phyloP scores from a whole-genome alignment of 1,140 invertebrate genomes.

The Eubasilissa regina region DNA sequence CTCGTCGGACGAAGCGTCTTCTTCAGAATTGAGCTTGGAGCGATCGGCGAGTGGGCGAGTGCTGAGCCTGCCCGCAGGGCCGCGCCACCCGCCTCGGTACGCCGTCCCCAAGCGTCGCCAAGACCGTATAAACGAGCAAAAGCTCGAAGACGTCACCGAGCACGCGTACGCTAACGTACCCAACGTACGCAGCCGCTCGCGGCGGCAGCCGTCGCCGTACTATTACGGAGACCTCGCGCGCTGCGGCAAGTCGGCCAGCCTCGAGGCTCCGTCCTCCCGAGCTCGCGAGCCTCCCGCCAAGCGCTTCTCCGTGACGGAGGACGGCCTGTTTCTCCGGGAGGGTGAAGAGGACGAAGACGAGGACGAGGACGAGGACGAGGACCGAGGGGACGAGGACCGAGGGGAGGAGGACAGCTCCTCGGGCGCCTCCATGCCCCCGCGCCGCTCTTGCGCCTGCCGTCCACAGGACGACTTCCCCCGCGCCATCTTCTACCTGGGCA shows the following conservation, averaged over 20 bases:
- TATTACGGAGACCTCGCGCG: constrained; percentile 81
- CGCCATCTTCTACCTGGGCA: constrained; percentile 76
- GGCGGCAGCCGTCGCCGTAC: constrained; percentile 83
- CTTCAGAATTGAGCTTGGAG: constrained; percentile 64
- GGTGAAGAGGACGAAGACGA: constrained; percentile 65
- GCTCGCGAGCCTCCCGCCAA: constrained; percentile 71
- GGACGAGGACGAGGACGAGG: constrained; percentile 65
- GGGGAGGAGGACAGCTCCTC: constrained; percentile 68
- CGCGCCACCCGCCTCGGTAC: constrained; percentile 44
- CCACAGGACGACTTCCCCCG: constrained; percentile 78
- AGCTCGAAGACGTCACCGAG: constrained; percentile 61
- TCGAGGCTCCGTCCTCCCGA: constrained; percentile 77
- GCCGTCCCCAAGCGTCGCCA: constrained; percentile 15
- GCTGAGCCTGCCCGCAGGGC: constrained; percentile 41
- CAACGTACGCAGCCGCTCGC: constrained; percentile 65
- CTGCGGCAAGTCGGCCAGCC: constrained; percentile 77
- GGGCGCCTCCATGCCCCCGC: constrained; percentile 74
- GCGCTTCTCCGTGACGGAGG: constrained; percentile 78
- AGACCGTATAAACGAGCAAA: constrained; percentile 25
- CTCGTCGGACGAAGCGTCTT: constrained; percentile 65
- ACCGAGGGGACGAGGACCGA: constrained; percentile 64
- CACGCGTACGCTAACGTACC: constrained; percentile 64
- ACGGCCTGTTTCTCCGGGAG: constrained; percentile 69
- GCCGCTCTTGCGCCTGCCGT: constrained; percentile 78
- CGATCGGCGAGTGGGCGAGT: constrained; percentile 54